Evolutionary conservation across 2,113 vertebrate species (phyloP).

Genomic region (Triplophysa siluroides): DNA sequence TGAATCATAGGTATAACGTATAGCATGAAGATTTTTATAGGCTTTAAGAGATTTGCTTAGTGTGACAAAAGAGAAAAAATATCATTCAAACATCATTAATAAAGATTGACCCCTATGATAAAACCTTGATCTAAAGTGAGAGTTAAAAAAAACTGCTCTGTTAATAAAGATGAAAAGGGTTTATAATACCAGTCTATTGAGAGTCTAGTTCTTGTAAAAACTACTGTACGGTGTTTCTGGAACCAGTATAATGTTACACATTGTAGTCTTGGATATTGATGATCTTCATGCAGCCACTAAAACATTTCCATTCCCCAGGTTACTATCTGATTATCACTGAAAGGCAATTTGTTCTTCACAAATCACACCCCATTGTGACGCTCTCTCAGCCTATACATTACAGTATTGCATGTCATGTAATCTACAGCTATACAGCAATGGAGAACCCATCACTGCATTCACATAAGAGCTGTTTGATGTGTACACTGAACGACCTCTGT

Average conservation of each 20-base stretch:
- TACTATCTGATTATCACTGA: constrained; percentile 63
- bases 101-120: no score
- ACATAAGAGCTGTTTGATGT: constrained; percentile 57
- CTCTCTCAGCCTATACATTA: constrained; percentile 60
- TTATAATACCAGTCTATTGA: not conserved
- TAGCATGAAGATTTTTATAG: no score
- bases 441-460: constrained; percentile 49
- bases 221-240: not conserved
- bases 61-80: no score
- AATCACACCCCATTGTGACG: no score
- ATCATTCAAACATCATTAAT: no score
- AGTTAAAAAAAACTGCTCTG: no score
- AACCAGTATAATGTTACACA: not conserved
- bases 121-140: no score
- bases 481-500: constrained; percentile 37
- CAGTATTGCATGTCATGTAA: constrained; percentile 63
- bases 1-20: no score
- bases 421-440: constrained; percentile 52
- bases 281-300: not conserved
- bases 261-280: not conserved
- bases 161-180: not conserved
- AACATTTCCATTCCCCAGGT: not conserved
- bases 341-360: constrained; percentile 43
- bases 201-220: not conserved
- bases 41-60: no score